These are phyloP conservation scores for Arvicanthis niloticus DNA, from an alignment of 2,113 vertebrate genomes.

Conservation along the genomic window DNA sequence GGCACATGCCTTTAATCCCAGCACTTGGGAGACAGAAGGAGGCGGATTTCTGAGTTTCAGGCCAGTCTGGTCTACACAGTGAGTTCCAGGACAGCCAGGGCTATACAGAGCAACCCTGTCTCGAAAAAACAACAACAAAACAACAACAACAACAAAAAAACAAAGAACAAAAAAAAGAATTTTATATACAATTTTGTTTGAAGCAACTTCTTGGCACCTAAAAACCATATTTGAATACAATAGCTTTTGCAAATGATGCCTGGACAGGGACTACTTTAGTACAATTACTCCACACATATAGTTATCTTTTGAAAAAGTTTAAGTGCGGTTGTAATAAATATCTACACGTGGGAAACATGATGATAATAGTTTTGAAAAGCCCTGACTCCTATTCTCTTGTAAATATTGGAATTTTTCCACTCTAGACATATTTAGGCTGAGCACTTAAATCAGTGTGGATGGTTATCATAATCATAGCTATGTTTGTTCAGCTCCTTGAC, in stretches of 20 bases:
- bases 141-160: too few relatives aligned
- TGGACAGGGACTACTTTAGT: background rate
- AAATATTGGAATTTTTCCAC: background rate
- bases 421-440: background rate
- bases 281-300: background rate
- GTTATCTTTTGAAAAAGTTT: background rate
- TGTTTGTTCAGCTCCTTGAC: background rate
- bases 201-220: background rate
- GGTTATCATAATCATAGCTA: background rate
- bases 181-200: conserved; percentile 24
- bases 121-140: too few relatives aligned
- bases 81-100: too few relatives aligned
- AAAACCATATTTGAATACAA: conserved; percentile 21
- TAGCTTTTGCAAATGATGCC: background rate
- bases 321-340: background rate
- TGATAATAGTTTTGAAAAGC: background rate
- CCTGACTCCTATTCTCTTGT: background rate
- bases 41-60: too few relatives aligned
- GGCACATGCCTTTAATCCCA: too few relatives aligned
- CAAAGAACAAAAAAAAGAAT: background rate
- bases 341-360: background rate
- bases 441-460: background rate
- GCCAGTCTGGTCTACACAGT: too few relatives aligned
- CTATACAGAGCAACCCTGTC: too few relatives aligned
- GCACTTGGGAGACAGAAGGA: too few relatives aligned